Evolutionary conservation across 1,140 invertebrate species (phyloP).

Genomic region (Drosophila prosaltans): DNA sequence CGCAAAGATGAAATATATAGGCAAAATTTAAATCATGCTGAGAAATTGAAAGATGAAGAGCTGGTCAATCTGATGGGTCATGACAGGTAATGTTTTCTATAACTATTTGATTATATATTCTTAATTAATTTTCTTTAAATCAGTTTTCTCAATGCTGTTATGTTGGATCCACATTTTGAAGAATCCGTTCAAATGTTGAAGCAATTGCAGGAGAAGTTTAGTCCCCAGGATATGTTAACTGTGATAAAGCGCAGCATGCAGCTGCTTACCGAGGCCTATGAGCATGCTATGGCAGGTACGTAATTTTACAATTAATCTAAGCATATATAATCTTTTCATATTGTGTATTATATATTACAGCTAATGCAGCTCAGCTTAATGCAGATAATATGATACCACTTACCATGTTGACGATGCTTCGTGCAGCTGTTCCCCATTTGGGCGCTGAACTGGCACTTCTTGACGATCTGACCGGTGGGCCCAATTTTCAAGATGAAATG

Average conservation of each 20-base stretch:
- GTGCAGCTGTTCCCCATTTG: conserved; percentile 79
- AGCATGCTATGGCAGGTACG: conserved; percentile 64
- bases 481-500: conserved; percentile 81
- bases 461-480: conserved; percentile 77
- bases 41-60: conserved; percentile 74
- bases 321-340: not conserved
- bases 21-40: conserved; percentile 72
- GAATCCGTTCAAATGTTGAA: conserved; percentile 71
- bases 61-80: conserved; percentile 68
- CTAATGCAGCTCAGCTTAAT: conserved; percentile 62
- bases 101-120: not conserved
- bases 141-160: conserved; percentile 68
- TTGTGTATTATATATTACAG: conserved; percentile 31
- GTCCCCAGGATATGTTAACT: conserved; percentile 80
- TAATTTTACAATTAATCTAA: not conserved
- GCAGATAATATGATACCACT: conserved; percentile 81
- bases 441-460: conserved; percentile 79
- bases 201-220: conserved; percentile 79
- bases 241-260: conserved; percentile 80
- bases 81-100: conserved; percentile 45
- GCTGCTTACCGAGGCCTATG: conserved; percentile 73
- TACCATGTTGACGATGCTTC: conserved; percentile 73
- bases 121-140: not conserved
- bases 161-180: conserved; percentile 63
- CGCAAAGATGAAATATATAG: conserved; percentile 79